Conservation (phyloP, 2,113 vertebrate genomes). For the Epinephelus cyanopodus region DNA sequence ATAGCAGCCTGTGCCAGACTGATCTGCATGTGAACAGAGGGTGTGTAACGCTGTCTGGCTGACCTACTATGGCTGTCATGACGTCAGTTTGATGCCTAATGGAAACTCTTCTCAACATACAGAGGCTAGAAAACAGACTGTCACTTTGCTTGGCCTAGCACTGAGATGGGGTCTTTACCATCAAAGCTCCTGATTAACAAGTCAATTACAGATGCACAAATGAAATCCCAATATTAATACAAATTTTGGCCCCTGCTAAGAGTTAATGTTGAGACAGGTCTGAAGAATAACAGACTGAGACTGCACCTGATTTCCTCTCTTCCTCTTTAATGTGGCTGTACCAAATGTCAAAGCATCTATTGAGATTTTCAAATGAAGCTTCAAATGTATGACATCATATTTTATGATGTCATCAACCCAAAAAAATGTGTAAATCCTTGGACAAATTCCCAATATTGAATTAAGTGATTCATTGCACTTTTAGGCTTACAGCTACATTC, state of each 20-base stretch:
- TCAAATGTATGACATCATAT: no score
- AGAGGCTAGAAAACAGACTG: background rate
- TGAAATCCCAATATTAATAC: no score
- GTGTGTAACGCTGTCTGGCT: conserved; percentile 9
- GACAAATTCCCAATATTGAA: no score
- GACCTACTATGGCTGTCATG: conserved; percentile 24
- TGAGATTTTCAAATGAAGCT: no score
- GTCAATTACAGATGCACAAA: no score
- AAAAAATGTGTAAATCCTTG: no score
- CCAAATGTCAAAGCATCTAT: no score
- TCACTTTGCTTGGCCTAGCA: background rate
- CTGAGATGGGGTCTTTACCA: background rate
- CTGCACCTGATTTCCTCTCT: background rate
- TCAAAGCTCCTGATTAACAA: background rate
- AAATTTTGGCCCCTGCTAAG: no score
- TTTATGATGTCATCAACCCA: no score
- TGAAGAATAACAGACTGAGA: background rate
- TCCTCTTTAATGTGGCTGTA: background rate
- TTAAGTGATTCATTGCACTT: background rate
- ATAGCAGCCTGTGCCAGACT: conserved; percentile 36
- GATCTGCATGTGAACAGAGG: conserved; percentile 67
- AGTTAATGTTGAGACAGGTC: background rate
- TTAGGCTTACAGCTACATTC: background rate
- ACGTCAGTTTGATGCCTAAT: background rate
- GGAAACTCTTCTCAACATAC: background rate